phyloP scores from a whole-genome alignment of 2,888 invertebrate species.

The Phengaris alcon region DNA sequence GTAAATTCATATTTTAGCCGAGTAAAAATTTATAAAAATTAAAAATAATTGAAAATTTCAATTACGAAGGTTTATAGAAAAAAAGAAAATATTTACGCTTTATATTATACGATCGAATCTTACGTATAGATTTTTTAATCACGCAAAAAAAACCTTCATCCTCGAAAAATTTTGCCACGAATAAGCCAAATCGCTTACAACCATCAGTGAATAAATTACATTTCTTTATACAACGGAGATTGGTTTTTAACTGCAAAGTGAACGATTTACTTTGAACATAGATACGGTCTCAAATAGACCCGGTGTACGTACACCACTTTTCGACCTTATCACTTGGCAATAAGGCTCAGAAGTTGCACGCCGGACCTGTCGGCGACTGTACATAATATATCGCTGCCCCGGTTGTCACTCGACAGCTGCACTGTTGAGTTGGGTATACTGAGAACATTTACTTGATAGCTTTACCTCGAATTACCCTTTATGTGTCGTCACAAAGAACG shows the following conservation, averaged over 20 bases:
- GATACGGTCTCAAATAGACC: too few relatives aligned
- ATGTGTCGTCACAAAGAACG: background rate
- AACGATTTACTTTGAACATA: background rate
- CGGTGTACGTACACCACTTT: background rate
- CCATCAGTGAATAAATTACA: background rate
- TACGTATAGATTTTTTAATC: background rate
- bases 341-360: background rate
- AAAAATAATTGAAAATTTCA: too few relatives aligned
- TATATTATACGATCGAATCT: too few relatives aligned
- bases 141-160: background rate
- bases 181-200: background rate
- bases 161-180: background rate
- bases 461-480: slow-evolving; percentile 2
- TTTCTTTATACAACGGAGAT: background rate
- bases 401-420: slow-evolving; percentile 7
- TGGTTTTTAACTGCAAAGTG: slow-evolving; percentile 4
- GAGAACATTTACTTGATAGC: background rate
- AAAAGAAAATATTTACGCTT: too few relatives aligned
- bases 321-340: background rate
- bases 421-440: slow-evolving; percentile 12
- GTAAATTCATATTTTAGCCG: too few relatives aligned
- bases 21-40: too few relatives aligned
- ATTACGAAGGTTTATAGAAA: too few relatives aligned
- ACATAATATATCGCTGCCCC: too few relatives aligned
- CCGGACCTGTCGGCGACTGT: background rate